Evolutionary conservation across 2,113 vertebrate species (phyloP).

Genomic region (Eleginops maclovinus): DNA sequence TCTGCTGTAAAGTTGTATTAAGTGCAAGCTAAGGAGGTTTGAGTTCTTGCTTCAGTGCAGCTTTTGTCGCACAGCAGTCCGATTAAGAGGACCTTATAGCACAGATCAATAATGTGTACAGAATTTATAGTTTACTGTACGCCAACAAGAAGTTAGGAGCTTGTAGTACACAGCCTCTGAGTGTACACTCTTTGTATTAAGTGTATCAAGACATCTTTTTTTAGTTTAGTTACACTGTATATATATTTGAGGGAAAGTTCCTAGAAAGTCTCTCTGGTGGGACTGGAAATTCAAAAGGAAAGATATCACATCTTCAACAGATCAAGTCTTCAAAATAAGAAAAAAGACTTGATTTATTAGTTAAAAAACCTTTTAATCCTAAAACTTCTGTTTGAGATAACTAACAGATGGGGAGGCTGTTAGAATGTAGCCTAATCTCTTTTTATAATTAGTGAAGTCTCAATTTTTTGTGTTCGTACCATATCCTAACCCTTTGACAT

Average conservation of each 20-base stretch:
- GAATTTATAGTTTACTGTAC: slow-evolving; percentile 21
- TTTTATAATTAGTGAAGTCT: too few relatives aligned
- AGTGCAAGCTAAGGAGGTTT: slow-evolving; percentile 37
- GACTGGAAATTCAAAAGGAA: background rate
- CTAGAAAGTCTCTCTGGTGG: too few relatives aligned
- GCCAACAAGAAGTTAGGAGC: background rate
- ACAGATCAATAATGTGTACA: slow-evolving; percentile 46
- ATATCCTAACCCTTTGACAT: too few relatives aligned
- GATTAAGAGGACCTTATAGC: slow-evolving; percentile 11
- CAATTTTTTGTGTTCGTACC: too few relatives aligned
- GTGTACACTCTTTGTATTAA: too few relatives aligned
- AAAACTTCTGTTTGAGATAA: too few relatives aligned
- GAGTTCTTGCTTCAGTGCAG: slow-evolving; percentile 21
- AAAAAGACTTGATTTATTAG: too few relatives aligned
- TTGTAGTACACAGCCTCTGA: background rate
- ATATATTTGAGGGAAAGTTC: background rate
- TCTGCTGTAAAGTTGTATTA: slow-evolving; percentile 1
- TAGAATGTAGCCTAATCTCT: too few relatives aligned
- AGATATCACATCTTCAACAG: background rate
- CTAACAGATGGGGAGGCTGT: too few relatives aligned
- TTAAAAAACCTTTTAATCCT: too few relatives aligned
- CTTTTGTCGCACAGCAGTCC: slow-evolving; percentile 15
- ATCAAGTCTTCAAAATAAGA: background rate
- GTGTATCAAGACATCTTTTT: background rate
- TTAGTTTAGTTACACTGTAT: background rate